Base-by-base conservation (phyloP, 2,888 invertebrate genomes). In the Drosophila robusta region DNA sequence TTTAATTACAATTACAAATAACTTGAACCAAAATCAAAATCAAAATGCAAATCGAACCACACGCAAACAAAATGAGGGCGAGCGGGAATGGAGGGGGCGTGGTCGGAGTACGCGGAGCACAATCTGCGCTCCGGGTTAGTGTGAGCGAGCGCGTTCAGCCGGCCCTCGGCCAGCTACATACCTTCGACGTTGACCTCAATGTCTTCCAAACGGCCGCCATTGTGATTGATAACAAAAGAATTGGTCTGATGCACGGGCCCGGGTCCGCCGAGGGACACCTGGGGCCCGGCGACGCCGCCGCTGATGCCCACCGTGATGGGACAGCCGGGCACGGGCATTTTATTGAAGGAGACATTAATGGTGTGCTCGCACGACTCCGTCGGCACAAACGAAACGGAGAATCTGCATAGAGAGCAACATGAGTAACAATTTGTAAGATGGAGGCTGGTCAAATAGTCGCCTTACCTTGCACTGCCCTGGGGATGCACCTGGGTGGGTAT, bases 311-410 rank as follows among this genome's bases (percentile, higher is more conserved):
- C 97, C 76, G 96, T 95, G 75, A 98, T 96, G n/a, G 98, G 98
- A 91, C 98, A 98, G 68, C 98, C 98, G 55, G 95, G 95, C 22
- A 96, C 95, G 50, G 95, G 94, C 94, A 94, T 94, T 94, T 98
- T 98, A 93, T 99, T 99, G 93, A 99, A 99, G 66, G 98, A 98
- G 70, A 99, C 98, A 93, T 98, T 98, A 84, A 99, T 97, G 68
- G 97, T 95, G 93, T 99, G 99, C 91, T 98, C 97, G 91, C 97
- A 97, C 36, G 97, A 95, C 92, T 98, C 97, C 32, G 97, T 96
- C 54, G 99, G 99, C 73, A 98, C 96, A 92, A 99, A 99, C 85
- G 98, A 98, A 65, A 99, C 99, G 73, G 98, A 96, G 93, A 99
- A 99, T 90, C 97, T 95, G n/a, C n/a, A n/a, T n/a, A n/a, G n/a